Evolutionary conservation across 2,888 invertebrate genomes (phyloP).

Genomic region (Heteromurus nitidus): DNA sequence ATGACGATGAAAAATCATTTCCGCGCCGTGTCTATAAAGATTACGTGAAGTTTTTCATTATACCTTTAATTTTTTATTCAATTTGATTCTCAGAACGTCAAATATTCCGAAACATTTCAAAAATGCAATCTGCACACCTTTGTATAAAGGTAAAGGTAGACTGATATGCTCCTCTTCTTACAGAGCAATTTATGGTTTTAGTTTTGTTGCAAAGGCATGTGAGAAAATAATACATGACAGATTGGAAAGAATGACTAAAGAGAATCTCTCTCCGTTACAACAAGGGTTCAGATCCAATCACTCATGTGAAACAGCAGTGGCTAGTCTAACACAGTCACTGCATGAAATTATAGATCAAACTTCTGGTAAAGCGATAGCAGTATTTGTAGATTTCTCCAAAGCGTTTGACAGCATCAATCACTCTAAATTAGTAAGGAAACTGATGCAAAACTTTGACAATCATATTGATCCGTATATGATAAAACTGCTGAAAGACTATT

Average conservation of each 20-base stretch:
- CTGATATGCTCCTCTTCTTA: background rate
- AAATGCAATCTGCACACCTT: slow-evolving; percentile 21
- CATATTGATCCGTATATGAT: slow-evolving; percentile 13
- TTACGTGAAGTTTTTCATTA: background rate
- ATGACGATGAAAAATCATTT: background rate
- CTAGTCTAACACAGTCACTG: slow-evolving; percentile 11
- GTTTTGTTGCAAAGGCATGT: slow-evolving; percentile 26
- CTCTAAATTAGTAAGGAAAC: background rate
- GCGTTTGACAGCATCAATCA: slow-evolving; percentile 26
- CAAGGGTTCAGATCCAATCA: slow-evolving; percentile 17
- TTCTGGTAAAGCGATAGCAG: slow-evolving; percentile 34
- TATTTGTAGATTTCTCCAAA: slow-evolving; percentile 31
- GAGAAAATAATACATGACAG: slow-evolving; percentile 10
- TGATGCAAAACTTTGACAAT: slow-evolving; percentile 10
- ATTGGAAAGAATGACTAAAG: background rate
- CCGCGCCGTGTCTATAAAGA: background rate
- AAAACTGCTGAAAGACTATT: slow-evolving; percentile 1
- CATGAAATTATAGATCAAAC: slow-evolving; percentile 13
- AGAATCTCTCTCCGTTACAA: background rate
- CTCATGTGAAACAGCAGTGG: slow-evolving; percentile 39
- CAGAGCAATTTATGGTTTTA: slow-evolving; percentile 24
- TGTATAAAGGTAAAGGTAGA: slow-evolving; percentile 41
- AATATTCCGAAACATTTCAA: background rate
- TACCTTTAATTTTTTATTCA: background rate
- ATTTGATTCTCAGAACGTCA: background rate